Percentiles rank a stretch among this genome's conserved stretches.
These are phyloP conservation scores for Regulus satrapa DNA, from an alignment of 2,113 vertebrate genomes.

Conservation along the genomic window DNA sequence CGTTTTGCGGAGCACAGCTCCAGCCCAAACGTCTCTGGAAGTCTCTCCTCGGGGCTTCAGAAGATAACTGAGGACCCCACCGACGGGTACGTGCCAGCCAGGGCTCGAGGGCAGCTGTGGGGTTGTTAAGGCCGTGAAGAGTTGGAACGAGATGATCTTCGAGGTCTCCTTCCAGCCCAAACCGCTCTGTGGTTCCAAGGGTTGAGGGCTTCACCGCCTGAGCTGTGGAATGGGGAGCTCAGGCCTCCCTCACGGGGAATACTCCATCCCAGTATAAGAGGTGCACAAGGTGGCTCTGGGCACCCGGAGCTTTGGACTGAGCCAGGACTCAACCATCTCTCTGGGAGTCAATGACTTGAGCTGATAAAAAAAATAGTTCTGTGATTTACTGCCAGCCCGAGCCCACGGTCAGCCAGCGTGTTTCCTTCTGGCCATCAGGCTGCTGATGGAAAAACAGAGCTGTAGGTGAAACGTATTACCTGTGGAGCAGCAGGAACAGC, in stretches of 20 bases:
- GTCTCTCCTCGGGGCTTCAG: slow-evolving; percentile 91
- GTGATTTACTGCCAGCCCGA: neutral
- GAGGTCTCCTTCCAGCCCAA: neutral
- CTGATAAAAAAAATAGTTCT: neutral
- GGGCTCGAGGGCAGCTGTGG: neutral
- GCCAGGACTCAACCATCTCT: neutral
- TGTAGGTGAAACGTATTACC: neutral
- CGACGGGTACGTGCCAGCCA: slow-evolving; percentile 77
- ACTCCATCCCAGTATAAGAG: neutral
- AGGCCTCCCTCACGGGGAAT: rapidly evolving
- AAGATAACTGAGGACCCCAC: slow-evolving; percentile 90
- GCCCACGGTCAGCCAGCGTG: neutral
- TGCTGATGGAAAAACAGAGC: neutral
- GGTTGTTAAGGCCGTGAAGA: neutral
- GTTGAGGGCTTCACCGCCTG: neutral
- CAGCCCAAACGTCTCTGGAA: slow-evolving; percentile 86
- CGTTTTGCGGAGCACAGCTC: slow-evolving; percentile 86
- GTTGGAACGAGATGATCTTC: neutral
- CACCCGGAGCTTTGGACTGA: neutral
- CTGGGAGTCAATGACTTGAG: neutral
- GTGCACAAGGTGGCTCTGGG: neutral
- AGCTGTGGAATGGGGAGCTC: neutral
- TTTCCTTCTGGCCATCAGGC: neutral
- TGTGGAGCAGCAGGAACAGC: neutral
- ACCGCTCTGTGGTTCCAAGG: neutral